Evolutionary conservation across 2,797 vertebrate genomes (phyloP).

Genomic region (Xenentodon cancila): DNA sequence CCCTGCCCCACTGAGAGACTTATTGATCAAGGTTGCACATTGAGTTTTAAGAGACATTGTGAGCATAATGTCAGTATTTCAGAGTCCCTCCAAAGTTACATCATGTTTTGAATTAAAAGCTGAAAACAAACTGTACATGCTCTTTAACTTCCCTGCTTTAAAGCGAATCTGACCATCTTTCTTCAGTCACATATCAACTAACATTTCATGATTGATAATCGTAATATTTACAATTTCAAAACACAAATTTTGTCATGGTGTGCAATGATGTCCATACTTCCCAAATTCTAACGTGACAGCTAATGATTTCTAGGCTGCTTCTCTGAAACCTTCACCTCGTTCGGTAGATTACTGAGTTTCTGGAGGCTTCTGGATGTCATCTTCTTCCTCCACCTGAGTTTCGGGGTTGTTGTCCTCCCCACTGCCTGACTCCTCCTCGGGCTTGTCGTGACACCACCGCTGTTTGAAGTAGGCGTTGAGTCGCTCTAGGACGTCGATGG

Average conservation of each 20-base stretch:
- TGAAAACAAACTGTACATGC: neutral
- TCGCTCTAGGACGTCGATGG: slow-evolving; percentile 86
- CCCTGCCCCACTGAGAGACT: too few relatives aligned
- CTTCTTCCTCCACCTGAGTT: slow-evolving; percentile 50
- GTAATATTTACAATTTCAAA: neutral
- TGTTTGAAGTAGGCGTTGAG: slow-evolving; percentile 68
- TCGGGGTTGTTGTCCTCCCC: slow-evolving; percentile 26
- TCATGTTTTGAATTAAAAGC: neutral
- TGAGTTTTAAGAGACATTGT: too few relatives aligned
- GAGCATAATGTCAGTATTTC: too few relatives aligned
- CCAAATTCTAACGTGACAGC: neutral
- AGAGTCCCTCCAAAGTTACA: neutral
- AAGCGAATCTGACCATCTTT: slow-evolving; percentile 9
- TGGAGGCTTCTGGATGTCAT: slow-evolving; percentile 48
- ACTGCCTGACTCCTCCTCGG: slow-evolving; percentile 8
- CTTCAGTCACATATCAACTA: neutral
- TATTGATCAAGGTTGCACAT: too few relatives aligned
- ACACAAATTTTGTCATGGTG: neutral
- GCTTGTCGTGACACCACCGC: neutral
- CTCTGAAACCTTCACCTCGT: neutral
- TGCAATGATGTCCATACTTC: neutral
- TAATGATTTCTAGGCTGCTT: slow-evolving; percentile 2
- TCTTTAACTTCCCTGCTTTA: too few relatives aligned
- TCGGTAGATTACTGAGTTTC: slow-evolving; percentile 16
- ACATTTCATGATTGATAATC: neutral